Percentiles rank a stretch among this genome's conserved stretches.
phyloP scores from a whole-genome alignment of 2,888 invertebrate species.

The Rapana venosa region DNA sequence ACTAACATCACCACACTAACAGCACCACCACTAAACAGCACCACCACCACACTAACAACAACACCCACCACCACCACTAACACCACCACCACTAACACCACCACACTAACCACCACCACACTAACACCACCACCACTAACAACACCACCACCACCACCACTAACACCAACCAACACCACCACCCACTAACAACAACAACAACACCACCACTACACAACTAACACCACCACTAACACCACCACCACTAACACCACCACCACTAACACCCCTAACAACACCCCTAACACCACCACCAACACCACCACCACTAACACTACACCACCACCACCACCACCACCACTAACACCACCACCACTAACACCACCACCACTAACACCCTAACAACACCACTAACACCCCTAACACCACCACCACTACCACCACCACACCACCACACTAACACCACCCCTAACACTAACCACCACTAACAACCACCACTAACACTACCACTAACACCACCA shows the following conservation, averaged over 20 bases:
- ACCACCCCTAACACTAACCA: no score
- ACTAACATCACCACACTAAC: constrained; percentile 78
- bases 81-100: constrained; percentile 76
- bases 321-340: constrained; percentile 83
- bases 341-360: neutral
- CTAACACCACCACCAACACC: constrained; percentile 85
- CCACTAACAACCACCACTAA: no score
- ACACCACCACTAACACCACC: constrained; percentile 76
- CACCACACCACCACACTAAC: constrained; percentile 78
- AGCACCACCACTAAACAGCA: neutral
- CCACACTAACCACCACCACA: no score
- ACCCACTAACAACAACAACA: no score
- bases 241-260: constrained; percentile 78
- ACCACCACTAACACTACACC: neutral
- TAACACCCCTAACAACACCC: neutral
- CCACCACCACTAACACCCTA: constrained; percentile 78
- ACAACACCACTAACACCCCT: no score
- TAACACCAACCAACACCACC: neutral
- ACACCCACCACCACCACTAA: neutral
- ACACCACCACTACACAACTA: neutral
- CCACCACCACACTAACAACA: no score
- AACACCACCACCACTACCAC: neutral
- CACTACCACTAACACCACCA: constrained; percentile 80
- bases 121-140: constrained; percentile 80
- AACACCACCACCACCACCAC: neutral